Evolutionary conservation across 1,140 invertebrate species (phyloP), one percentile per base, ranked within the genome.

Genomic region (Drosophila mauritiana): DNA sequence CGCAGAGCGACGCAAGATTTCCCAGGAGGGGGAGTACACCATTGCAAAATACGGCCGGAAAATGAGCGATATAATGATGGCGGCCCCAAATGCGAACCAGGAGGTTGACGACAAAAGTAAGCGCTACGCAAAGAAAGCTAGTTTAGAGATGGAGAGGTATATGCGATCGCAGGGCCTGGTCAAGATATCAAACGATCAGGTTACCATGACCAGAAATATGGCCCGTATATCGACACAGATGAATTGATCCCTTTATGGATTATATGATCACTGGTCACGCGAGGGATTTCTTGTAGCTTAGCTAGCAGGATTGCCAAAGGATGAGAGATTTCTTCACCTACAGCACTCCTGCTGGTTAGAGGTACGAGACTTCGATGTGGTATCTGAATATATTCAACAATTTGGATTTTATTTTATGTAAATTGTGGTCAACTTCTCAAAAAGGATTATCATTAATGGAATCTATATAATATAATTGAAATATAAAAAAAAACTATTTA

Each of bases 11-110:
- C 52, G 80, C 0, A 25, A 43, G 12, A 13, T 25, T 3, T 78
- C 82, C 34, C 0, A 68, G 34, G 27, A 64, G 31, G 78, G 42
- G 5, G 82, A 88, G 46, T 86, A 43, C 55, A 79, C 83, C n/a
- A 82, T 86, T 10, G 57, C 78, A 12, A 88, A 31, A 5, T 22
- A 58, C 20, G 73, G 78, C 1, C 58, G 22, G 20, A 70, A 67
- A 25, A 62, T 82, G 53, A 72, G 54, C 37, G 74, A 82, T 0
- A 7, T 39, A 11, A 13, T 78, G 11, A 82, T 82, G 76, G 42
- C 43, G 0, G 2, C 25, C 1, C 0, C 10, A 2, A 6, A 27
- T 1, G n/a, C 4, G 10, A 20, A 53, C 0, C 22, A 4, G 2
- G 3, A n/a, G n/a, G 0, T 20, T 7, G 12, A 4, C 0, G 70